A percentile compares a stretch with the other conserved stretches of the same genome.
phyloP scores from a whole-genome alignment of 2,113 vertebrate genomes.

The Sturnira hondurensis region DNA sequence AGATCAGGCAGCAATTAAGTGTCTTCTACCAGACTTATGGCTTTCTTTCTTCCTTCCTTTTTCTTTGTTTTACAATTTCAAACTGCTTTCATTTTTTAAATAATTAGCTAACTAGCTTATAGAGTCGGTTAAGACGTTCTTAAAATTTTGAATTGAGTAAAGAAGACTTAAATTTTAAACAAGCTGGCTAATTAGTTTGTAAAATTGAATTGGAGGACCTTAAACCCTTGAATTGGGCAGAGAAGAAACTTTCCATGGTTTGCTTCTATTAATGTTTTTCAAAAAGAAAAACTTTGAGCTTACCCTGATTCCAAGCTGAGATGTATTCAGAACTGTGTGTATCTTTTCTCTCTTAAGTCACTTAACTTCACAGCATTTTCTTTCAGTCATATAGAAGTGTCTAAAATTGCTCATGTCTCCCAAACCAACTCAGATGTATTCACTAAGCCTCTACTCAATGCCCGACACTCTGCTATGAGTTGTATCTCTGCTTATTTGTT shows the following conservation, averaged over 20 bases:
- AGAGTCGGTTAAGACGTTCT: neutral
- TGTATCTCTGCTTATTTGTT: neutral
- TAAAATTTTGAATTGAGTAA: neutral
- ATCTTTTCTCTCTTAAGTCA: neutral
- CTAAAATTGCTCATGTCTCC: conserved; percentile 11
- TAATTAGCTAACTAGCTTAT: neutral
- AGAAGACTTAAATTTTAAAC: neutral
- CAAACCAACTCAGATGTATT: neutral
- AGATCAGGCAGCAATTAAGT: neutral
- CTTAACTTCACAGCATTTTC: neutral
- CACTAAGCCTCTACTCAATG: neutral
- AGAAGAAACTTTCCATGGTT: neutral
- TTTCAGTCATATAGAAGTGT: neutral
- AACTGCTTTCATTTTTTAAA: conserved; percentile 27
- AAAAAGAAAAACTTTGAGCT: neutral
- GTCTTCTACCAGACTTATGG: neutral
- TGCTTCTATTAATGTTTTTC: neutral
- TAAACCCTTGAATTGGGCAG: neutral
- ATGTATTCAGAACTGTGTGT: neutral
- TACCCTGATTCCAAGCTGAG: neutral
- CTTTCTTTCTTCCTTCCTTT: neutral
- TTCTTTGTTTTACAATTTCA: neutral
- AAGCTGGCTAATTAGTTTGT: neutral
- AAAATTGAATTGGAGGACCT: neutral
- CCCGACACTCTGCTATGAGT: neutral